Conservation (phyloP, 2,113 vertebrate species). For the Regulus satrapa region DNA sequence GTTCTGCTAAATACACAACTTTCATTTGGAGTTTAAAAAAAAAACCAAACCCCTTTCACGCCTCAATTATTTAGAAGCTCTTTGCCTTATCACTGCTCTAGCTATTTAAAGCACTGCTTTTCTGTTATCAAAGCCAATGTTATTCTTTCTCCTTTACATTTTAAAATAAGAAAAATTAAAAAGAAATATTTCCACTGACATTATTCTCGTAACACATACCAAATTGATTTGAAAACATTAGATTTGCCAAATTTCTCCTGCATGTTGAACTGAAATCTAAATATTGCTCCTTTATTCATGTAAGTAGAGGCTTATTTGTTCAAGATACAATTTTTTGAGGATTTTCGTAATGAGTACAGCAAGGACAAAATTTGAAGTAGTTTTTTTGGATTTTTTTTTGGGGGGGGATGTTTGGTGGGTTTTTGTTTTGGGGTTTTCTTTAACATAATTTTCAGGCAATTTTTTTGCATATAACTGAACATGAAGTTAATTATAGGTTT, state of each 20-base stretch:
- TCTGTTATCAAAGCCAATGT: background rate
- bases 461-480: background rate
- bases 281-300: background rate
- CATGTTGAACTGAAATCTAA: background rate
- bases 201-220: constrained; percentile 8
- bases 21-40: background rate
- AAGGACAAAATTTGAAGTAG: background rate
- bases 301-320: background rate
- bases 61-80: constrained; percentile 6
- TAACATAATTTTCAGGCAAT: background rate
- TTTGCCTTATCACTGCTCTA: constrained; percentile 9
- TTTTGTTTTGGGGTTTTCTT: background rate
- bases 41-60: background rate
- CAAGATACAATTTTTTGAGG: background rate
- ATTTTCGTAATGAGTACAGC: background rate
- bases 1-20: background rate
- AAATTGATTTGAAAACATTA: constrained; percentile 20
- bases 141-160: background rate
- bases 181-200: background rate
- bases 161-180: background rate
- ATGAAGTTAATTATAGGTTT: background rate
- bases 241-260: background rate
- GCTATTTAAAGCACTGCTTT: background rate
- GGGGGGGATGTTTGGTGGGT: background rate
- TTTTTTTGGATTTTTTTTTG: background rate